phyloP scores from a whole-genome alignment of 2,888 invertebrate species.

The Rutpela maculata region DNA sequence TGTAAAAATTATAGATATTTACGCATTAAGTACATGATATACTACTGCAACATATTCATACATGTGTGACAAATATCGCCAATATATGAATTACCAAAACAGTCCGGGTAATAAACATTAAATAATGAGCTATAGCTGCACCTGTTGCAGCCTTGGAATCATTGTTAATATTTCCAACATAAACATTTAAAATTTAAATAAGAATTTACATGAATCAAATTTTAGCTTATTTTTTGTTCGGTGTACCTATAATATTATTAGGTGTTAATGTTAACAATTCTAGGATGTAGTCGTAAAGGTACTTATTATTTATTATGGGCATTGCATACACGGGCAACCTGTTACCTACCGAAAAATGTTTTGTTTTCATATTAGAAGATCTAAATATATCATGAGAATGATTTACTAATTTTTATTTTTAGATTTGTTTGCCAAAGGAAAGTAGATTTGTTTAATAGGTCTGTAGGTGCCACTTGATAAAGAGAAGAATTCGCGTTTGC shows the following conservation, averaged over 20 bases:
- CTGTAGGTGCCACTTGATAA: conserved; percentile 15
- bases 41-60: background rate
- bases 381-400: conserved; percentile 53
- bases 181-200: conserved; percentile 1
- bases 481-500: conserved; percentile 12
- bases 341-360: conserved; percentile 52
- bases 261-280: background rate
- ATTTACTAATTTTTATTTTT: conserved; percentile 57
- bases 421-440: conserved; percentile 44
- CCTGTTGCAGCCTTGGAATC: conserved; percentile 49
- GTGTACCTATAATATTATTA: background rate
- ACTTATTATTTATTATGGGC: background rate
- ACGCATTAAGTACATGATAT: too few relatives aligned
- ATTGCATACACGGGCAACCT: conserved; percentile 46
- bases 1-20: background rate
- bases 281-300: background rate
- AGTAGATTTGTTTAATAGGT: conserved; percentile 24
- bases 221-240: background rate
- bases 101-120: conserved; percentile 5
- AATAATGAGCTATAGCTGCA: conserved; percentile 26
- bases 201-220: background rate
- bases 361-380: conserved; percentile 46
- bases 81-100: background rate
- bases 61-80: background rate
- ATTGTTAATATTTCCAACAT: conserved; percentile 28